These are phyloP conservation scores for Scytalopus superciliaris DNA, from an alignment of 2,113 vertebrate genomes.

Conservation along the genomic window DNA sequence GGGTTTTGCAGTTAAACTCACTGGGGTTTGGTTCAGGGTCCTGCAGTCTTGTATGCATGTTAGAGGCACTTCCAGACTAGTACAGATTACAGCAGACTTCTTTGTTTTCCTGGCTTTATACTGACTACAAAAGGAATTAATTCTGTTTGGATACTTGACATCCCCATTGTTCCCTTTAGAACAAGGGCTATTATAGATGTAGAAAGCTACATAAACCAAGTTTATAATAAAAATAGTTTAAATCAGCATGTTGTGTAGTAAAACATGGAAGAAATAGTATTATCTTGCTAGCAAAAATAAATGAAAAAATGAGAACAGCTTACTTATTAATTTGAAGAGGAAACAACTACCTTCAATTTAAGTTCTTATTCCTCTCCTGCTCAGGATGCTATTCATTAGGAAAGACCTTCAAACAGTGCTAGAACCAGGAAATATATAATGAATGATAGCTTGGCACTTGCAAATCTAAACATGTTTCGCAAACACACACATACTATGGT, in stretches of 20 bases:
- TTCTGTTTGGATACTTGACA: conserved; percentile 14
- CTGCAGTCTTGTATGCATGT: neutral
- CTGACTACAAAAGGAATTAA: conserved; percentile 47
- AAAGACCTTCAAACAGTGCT: neutral
- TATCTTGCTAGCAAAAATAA: neutral
- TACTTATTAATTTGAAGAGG: neutral
- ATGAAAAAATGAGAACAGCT: neutral
- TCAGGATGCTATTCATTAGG: neutral
- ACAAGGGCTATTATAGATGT: neutral
- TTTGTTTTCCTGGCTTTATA: neutral
- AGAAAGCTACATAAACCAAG: conserved; percentile 30
- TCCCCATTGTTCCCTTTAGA: conserved; percentile 17
- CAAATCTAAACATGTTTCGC: neutral
- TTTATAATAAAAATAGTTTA: neutral
- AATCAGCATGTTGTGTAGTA: neutral
- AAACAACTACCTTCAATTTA: neutral
- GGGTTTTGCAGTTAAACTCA: neutral
- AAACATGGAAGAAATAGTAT: neutral
- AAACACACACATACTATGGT: neutral
- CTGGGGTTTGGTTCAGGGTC: neutral
- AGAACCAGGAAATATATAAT: neutral
- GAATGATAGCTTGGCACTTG: neutral
- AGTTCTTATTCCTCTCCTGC: neutral
- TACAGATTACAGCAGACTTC: conserved; percentile 10
- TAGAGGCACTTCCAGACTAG: conserved; percentile 8